Conservation (phyloP, 2,888 invertebrate genomes). For the Lasioglossum figueresi region DNA sequence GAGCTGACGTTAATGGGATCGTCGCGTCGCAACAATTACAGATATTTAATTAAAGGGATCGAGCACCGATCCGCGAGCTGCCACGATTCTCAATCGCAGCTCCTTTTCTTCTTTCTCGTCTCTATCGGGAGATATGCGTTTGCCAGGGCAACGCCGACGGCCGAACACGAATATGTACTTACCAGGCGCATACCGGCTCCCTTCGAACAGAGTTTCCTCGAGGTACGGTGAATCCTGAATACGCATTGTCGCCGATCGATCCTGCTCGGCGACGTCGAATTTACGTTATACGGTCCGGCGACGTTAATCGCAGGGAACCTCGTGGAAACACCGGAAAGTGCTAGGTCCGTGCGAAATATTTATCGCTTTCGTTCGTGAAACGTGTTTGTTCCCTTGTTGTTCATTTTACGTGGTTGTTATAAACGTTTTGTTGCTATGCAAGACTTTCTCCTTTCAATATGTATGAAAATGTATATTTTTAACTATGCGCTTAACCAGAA, state of each 20-base stretch:
- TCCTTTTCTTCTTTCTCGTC: conserved; percentile 47
- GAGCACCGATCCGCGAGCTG: conserved; percentile 22
- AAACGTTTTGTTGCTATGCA: neutral
- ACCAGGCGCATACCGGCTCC: conserved; percentile 54
- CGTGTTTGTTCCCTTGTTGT: neutral
- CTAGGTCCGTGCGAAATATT: neutral
- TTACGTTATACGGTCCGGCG: neutral
- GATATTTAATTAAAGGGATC: conserved; percentile 7
- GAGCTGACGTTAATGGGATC: neutral
- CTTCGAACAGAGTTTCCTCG: conserved; percentile 22
- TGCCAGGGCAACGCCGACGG: conserved; percentile 47
- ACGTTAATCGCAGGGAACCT: neutral
- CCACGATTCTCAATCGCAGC: neutral
- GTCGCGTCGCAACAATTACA: neutral
- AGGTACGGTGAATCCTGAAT: conserved; percentile 48
- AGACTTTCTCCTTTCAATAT: neutral
- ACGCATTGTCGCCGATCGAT: conserved; percentile 58
- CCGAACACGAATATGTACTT: conserved; percentile 66
- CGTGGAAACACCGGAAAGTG: neutral
- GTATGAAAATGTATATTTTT: neutral
- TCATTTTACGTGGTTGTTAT: neutral
- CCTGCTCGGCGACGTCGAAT: conserved; percentile 19
- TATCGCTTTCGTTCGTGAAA: neutral
- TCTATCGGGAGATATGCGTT: conserved; percentile 62
- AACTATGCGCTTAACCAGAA: neutral